phyloP scores from a whole-genome alignment of 2,113 vertebrate species.

The Catharus fuscescens region DNA sequence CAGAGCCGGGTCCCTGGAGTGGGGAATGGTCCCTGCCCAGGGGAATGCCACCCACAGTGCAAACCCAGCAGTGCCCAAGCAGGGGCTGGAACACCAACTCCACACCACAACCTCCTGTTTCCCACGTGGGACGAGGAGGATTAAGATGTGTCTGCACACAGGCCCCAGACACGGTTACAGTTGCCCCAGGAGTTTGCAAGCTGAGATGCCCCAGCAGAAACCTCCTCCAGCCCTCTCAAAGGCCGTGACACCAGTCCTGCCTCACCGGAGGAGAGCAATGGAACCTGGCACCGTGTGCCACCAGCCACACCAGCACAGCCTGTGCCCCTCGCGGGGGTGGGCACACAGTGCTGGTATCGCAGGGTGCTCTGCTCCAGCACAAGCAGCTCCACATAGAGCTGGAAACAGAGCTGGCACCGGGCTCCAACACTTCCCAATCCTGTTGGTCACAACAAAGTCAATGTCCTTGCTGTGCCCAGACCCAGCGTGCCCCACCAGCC shows the following conservation, averaged over 20 bases:
- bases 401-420: background rate
- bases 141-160: accelerated
- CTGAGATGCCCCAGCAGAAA: background rate
- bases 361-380: accelerated
- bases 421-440: background rate
- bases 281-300: background rate
- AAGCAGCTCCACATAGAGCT: background rate
- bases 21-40: background rate
- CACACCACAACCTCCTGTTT: accelerated
- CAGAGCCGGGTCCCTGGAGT: no score
- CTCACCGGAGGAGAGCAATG: accelerated
- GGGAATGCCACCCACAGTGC: background rate
- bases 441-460: background rate
- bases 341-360: accelerated
- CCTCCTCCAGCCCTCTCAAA: background rate
- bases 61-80: background rate
- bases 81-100: background rate
- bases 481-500: no score
- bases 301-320: background rate
- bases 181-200: background rate
- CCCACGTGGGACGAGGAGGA: background rate
- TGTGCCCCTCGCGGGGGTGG: accelerated
- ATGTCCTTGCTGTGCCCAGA: background rate
- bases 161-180: background rate
- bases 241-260: background rate